Evolutionary conservation across 2,113 vertebrate genomes (phyloP).

Genomic region (Pholis gunnellus): DNA sequence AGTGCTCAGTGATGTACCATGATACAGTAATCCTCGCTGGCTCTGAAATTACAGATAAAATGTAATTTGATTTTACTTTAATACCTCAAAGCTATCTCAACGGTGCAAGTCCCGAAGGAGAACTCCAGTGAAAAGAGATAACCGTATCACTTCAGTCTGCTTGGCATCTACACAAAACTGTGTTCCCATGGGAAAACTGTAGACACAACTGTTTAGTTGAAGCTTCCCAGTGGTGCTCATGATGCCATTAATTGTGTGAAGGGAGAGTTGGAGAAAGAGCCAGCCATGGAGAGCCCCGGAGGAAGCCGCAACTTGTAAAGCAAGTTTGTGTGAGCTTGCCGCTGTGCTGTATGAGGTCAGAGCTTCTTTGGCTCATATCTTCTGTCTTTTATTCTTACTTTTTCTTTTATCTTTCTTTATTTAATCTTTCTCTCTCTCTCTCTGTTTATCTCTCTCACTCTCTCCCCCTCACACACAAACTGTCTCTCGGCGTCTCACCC

Average conservation of each 20-base stretch:
- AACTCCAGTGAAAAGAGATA: constrained; percentile 68
- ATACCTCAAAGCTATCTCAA: constrained; percentile 57
- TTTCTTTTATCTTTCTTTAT: constrained; percentile 56
- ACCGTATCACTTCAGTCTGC: constrained; percentile 59
- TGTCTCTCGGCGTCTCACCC: constrained; percentile 20
- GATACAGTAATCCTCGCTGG: constrained; percentile 42
- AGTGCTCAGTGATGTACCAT: constrained; percentile 39
- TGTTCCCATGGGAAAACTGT: constrained; percentile 81
- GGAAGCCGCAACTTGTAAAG: constrained; percentile 71
- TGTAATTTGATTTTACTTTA: constrained; percentile 58
- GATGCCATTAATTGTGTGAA: constrained; percentile 73
- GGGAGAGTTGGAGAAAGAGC: constrained; percentile 49
- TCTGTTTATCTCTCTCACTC: constrained; percentile 45
- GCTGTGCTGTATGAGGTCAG: constrained; percentile 10
- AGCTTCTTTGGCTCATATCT: constrained; percentile 22
- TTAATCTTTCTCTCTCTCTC: constrained; percentile 35
- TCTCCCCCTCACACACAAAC: constrained; percentile 44
- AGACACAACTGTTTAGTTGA: constrained; percentile 64
- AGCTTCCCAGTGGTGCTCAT: constrained; percentile 70
- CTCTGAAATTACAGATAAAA: constrained; percentile 65
- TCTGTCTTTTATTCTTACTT: constrained; percentile 25
- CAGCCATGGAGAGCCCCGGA: constrained; percentile 49
- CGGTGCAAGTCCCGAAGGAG: constrained; percentile 31
- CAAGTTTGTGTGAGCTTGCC: constrained; percentile 61
- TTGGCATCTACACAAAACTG: constrained; percentile 67